Evolutionary conservation across 2,113 vertebrate species (phyloP).

Genomic region (Neopipo cinnamomea): DNA sequence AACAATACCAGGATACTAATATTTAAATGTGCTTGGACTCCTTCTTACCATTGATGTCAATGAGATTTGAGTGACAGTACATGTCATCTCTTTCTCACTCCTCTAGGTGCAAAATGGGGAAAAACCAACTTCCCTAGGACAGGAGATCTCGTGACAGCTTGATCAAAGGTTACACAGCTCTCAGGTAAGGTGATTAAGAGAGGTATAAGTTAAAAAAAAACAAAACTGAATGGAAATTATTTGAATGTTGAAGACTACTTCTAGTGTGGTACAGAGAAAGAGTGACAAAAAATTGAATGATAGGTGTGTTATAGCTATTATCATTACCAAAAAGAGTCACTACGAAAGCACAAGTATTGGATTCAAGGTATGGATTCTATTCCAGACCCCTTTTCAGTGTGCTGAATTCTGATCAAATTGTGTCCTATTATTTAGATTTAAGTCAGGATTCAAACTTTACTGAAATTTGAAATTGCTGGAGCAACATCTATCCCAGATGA

Average conservation of each 20-base stretch:
- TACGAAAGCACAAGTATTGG: background rate
- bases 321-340: background rate
- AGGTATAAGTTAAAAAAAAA: background rate
- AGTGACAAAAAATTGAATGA: background rate
- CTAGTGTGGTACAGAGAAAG: background rate
- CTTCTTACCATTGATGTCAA: background rate
- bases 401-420: background rate
- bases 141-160: background rate
- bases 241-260: background rate
- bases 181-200: background rate
- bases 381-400: background rate
- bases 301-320: background rate
- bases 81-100: background rate
- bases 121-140: background rate
- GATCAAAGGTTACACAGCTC: background rate
- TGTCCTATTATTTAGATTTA: background rate
- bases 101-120: background rate
- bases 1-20: background rate
- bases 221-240: background rate
- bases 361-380: background rate
- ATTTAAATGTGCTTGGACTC: background rate
- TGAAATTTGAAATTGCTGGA: background rate
- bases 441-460: background rate
- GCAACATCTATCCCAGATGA: background rate
- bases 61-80: background rate